Base-by-base conservation (phyloP, 2,888 invertebrate genomes). In the Leptinotarsa peninsularis region DNA sequence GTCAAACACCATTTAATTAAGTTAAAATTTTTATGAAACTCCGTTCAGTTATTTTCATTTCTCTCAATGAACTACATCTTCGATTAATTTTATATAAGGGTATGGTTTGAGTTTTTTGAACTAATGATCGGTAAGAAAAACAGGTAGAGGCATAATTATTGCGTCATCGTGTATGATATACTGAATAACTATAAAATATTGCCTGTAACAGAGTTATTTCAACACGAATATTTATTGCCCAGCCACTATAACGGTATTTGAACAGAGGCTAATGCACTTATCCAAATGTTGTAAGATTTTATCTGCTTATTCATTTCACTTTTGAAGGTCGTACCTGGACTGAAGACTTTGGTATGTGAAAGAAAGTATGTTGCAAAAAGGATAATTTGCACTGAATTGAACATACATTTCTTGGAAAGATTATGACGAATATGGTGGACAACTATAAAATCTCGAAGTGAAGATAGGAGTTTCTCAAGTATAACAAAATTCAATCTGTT, bases 191-290 rank as follows among this genome's bases (percentile, higher is more conserved):
- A 60, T 60, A 15, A 60, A 63, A 27, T 33, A 43, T 43, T 7
- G 17, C 27, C 17, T 43, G 17, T 43, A 33, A 15, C 27, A 43
- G 13, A 33, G 33, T 63, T 33, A n/a, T 63, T 63, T 63, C 63
- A 63, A 63, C 33, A 27, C 43, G 43, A 63, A 33, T 33, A 43
- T 63, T 63, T 43, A 63, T 43, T 63, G 43, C 63, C 43, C 27
- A 33, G 63, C n/a, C 43, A 33, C 63, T 33, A 33, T 33, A 33
- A 63, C 63, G 63, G 63, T 63, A 18, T 63, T 43, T 27, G 58
- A 63, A 15, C 10, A 21, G 71, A 71, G 71, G 60, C 63, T 71
- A 63, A 71, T 71, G 71, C 71, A 60, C 71, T 58, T 70, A 27
- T 58, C 33, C 56, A 33, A 54, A 49, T 5, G 50, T 15, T 33